Evolutionary conservation across 2,888 invertebrate species (phyloP), one percentile per base, ranked within the genome.

Genomic region (Amphipoea oculea): DNA sequence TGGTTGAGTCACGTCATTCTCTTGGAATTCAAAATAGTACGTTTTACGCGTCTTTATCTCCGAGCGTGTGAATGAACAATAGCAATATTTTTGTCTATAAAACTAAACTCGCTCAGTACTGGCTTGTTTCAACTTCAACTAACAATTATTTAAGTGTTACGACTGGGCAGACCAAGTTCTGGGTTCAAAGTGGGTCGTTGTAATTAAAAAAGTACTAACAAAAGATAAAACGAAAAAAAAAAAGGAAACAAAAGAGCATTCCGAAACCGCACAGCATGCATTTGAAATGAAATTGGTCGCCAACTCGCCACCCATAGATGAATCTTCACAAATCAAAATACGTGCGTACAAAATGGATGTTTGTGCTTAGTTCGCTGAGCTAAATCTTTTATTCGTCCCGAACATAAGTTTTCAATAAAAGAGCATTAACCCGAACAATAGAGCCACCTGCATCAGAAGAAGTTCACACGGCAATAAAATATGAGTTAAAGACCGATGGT

Each of bases 381-480:
- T 67, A 66, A 81, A 79, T 77, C 82, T 88, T 88, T 89, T 87
- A 84, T 87, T 66, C 81, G 76, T 67, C 65, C 66, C 71, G 67
- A 78, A 83, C 76, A 79, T 68, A 78, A 74, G 63, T 76, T 88
- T 86, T 83, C 70, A 76, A 84, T 83, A 84, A 88, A 86, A 86
- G 83, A 89, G 88, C 92, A 90, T 92, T 92, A 92, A 89, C 86
- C 81, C 78, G 86, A 81, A 94, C 92, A 94, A 94, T 91, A 80
- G 87, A 85, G 81, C 83, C 92, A 92, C 92, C 92, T 92, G 92
- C 91, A 89, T 86, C 74, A 78, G 79, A 86, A 87, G 87, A 89
- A 87, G 92, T 95, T 95, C 95, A 94, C 95, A 95, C 92, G 94
- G 91, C 90, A 90, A 93, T 94, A 94, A 93, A 93, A 89, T 92